Conservation (phyloP, 1,140 invertebrate species). For the Heliothis subflexa region DNA sequence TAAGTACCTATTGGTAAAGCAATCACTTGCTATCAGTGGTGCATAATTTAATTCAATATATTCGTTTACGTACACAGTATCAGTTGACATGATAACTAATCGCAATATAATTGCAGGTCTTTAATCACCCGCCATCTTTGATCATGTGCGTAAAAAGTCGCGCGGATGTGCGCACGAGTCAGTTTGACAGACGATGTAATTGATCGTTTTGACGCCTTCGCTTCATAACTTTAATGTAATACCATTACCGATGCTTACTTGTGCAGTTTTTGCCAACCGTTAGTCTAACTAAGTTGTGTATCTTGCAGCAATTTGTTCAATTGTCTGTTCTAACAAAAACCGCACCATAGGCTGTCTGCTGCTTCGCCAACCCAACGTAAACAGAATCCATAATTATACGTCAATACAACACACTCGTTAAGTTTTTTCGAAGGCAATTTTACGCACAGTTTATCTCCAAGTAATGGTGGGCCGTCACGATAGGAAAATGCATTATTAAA, state of each 20-base stretch:
- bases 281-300: slow-evolving; percentile 38
- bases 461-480: slow-evolving; percentile 64
- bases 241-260: slow-evolving; percentile 18
- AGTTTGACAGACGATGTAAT: slow-evolving; percentile 41
- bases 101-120: slow-evolving; percentile 12
- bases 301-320: slow-evolving; percentile 41
- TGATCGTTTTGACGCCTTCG: slow-evolving; percentile 31
- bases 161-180: slow-evolving; percentile 32
- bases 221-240: slow-evolving; percentile 34
- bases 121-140: slow-evolving; percentile 26
- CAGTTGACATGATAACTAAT: slow-evolving; percentile 19
- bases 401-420: slow-evolving; percentile 59
- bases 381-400: slow-evolving; percentile 54
- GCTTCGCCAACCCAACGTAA: slow-evolving; percentile 16
- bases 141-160: slow-evolving; percentile 31
- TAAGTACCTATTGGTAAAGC: background rate
- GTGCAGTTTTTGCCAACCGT: slow-evolving; percentile 19
- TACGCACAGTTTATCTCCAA: slow-evolving; percentile 68
- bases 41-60: slow-evolving; percentile 22
- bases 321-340: slow-evolving; percentile 33
- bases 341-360: slow-evolving; percentile 5
- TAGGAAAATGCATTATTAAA: slow-evolving; percentile 79
- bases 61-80: background rate
- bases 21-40: background rate
- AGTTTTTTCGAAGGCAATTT: slow-evolving; percentile 66